Evolutionary conservation across 2,888 invertebrate genomes (phyloP).

Genomic region (Ypsolopha sequella): DNA sequence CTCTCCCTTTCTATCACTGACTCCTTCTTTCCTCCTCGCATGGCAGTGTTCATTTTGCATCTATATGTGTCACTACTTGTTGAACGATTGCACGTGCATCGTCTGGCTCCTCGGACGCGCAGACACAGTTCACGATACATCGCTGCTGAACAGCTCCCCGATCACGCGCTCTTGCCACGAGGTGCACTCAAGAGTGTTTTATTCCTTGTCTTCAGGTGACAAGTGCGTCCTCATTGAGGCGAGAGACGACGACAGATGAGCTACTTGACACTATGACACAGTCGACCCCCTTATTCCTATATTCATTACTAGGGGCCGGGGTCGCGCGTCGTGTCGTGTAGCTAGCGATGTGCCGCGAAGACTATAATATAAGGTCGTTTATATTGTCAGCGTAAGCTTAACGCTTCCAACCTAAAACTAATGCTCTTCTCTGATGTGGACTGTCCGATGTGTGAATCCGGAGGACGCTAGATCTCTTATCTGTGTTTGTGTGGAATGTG

Average conservation of each 20-base stretch:
- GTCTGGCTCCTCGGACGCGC: conserved; percentile 63
- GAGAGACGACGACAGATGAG: conserved; percentile 75
- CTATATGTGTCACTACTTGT: conserved; percentile 25
- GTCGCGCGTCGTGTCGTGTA: conserved; percentile 53
- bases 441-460: conserved; percentile 63
- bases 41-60: conserved; percentile 26
- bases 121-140: conserved; percentile 65
- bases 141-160: conserved; percentile 61
- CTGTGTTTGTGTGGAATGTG: conserved; percentile 59
- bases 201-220: conserved; percentile 82
- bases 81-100: conserved; percentile 54
- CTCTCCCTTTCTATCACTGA: conserved; percentile 24
- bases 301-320: conserved; percentile 57
- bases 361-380: conserved; percentile 61
- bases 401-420: conserved; percentile 57
- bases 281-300: conserved; percentile 55
- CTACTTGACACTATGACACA: conserved; percentile 63
- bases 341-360: conserved; percentile 68
- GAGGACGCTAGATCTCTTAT: conserved; percentile 53
- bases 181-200: conserved; percentile 67
- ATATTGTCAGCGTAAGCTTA: conserved; percentile 68
- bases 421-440: conserved; percentile 47
- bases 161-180: conserved; percentile 58
- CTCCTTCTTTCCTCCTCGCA: background rate
- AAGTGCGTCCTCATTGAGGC: conserved; percentile 85